Evolutionary conservation across 2,113 vertebrate species (phyloP).

Genomic region (Lepidothrix coronata): DNA sequence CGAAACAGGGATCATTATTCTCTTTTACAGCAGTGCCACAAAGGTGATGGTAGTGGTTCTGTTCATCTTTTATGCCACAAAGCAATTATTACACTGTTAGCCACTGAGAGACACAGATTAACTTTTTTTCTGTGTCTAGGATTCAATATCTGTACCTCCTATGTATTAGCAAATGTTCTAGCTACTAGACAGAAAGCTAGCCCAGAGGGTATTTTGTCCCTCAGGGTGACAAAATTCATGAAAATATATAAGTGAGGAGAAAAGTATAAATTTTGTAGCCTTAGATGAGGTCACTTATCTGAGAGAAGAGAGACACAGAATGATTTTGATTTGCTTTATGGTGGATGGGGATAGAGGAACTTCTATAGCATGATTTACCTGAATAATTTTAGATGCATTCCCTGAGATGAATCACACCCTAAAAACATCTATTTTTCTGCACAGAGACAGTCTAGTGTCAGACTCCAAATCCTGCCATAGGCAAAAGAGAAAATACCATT

Average conservation of each 20-base stretch:
- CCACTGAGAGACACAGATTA: background rate
- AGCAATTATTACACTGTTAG: background rate
- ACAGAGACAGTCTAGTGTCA: background rate
- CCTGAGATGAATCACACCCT: background rate
- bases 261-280: background rate
- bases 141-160: background rate
- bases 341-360: background rate
- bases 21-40: background rate
- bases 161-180: background rate
- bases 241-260: background rate
- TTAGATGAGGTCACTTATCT: background rate
- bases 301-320: background rate
- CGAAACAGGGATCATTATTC: slow-evolving; percentile 1
- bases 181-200: background rate
- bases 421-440: background rate
- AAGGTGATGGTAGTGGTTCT: background rate
- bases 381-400: slow-evolving; percentile 13
- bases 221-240: background rate
- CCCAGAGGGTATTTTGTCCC: background rate
- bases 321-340: background rate
- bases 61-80: background rate
- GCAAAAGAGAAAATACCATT: background rate
- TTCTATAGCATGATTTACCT: background rate
- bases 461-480: background rate
- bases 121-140: background rate